Evolutionary conservation across 2,888 invertebrate species (phyloP), one percentile per base, ranked within the genome.

Genomic region (Rapana venosa): DNA sequence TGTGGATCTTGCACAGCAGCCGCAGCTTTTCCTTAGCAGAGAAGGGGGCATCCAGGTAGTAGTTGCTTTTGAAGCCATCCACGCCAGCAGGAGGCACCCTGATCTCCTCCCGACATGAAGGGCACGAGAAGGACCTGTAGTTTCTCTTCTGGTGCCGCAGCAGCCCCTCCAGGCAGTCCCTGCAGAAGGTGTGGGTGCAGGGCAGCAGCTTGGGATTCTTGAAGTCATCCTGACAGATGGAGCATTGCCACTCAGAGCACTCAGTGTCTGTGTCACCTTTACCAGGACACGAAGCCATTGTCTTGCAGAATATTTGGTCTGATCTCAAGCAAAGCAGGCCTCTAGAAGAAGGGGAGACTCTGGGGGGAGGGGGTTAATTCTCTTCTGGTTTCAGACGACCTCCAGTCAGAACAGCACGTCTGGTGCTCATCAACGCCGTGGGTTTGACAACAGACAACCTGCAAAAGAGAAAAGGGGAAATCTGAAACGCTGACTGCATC

Each of bases 141-240:
- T 35, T 22, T 4, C 22, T 2, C 4, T 4, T 36, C 26, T 87
- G 87, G 47, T 87, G 70, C n/a, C 47, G 36, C 35, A 83, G 32
- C 20, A 88, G 61, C 26, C 36, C 35, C 35, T 22, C 1, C 32
- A 89, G 89, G 58, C 89, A 89, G 5, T 36, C 84, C 35, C 85
- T 84, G 83, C 89, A 89, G 56, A 89, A 89, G 30, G 89, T 89
- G 58, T 89, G 89, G 15, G 83, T 85, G 70, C 89, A 89, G 0
- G 88, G 89, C 56, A 89, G 77, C 56, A 89, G 70, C 85, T 85
- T 89, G 13, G 89, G 89, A 20, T 8, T 35, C 56, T 81, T 87
- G 47, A 47, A 70, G 8, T 35, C 1, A 6, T 83, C 86, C 81
- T 70, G 83, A 32, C 83, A 87, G 20, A 90, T 11, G 47, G 84